Base-by-base conservation (phyloP, 2,888 invertebrate species). In the Polymixis flavicincta region DNA sequence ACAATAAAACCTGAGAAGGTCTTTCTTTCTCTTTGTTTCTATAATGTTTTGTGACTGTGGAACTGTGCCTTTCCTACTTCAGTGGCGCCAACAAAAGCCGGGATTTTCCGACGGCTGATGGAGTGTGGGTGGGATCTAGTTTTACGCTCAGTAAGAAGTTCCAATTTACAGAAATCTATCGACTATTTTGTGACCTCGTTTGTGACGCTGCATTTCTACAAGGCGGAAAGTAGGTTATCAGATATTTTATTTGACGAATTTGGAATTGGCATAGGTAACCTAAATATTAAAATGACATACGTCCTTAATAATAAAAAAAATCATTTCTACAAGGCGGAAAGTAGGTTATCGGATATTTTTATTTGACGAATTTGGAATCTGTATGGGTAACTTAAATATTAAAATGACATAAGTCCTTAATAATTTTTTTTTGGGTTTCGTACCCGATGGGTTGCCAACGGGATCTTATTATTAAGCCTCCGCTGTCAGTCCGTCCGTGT, bases 111-210 rank as follows among this genome's bases (percentile, higher is more conserved):
- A 80, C 65, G 42, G 17, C 57, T 80, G 65, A 84, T 65, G 55
- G 45, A 71, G 25, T 48, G 48, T 22, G 22, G 63, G 48, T 22
- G 22, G 63, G 55, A 69, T 61, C 57, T 78, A 73, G 73, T 72
- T 83, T 61, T 79, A 52, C n/a, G 60, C 55, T 68, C 45, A 57
- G 55, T 13, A 66, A 54, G 48, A 32, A 84, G 61, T 61, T 81
- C 80, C 74, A 80, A 74, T 84, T 73, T 69, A 65, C 65, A 45
- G 79, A 71, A 83, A 61, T 66, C 22, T 52, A 45, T 59, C 25
- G 61, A 52, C 48, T 61, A 32, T 63, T 14, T 80, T 84, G 57
- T 80, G 55, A 73, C 65, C 48, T 61, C 25, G 59, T 22, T 80
- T 84, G 57, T 80, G 55, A 73, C 65, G 48, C 37, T 60, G 60